These are phyloP conservation scores for Watersipora subatra DNA, from an alignment of 1,140 invertebrate genomes.

Conservation along the genomic window DNA sequence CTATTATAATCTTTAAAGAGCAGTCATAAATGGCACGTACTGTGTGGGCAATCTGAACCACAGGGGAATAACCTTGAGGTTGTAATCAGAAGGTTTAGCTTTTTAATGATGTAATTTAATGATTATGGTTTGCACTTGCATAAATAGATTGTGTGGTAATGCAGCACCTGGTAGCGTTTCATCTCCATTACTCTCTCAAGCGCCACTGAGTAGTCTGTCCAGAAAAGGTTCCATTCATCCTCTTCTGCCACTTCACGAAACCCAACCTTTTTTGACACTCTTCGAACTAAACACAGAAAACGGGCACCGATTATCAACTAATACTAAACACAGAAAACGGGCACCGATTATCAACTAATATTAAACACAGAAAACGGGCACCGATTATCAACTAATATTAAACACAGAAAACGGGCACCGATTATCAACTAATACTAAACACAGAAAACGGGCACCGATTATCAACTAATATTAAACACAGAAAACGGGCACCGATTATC, in stretches of 20 bases:
- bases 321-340: not conserved
- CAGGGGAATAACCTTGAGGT: no score
- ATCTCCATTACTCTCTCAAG: slow-evolving; percentile 71
- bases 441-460: not conserved
- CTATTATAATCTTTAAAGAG: no score
- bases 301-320: slow-evolving; percentile 2
- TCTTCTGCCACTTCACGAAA: slow-evolving; percentile 65
- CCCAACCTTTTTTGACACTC: slow-evolving; percentile 54
- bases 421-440: not conserved
- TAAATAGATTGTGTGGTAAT: no score
- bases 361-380: not conserved
- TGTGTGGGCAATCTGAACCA: no score
- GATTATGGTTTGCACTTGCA: no score
- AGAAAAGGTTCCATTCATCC: slow-evolving; percentile 73
- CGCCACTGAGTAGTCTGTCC: slow-evolving; percentile 70
- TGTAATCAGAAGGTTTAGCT: no score
- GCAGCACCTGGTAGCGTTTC: slow-evolving; percentile 58
- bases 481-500: no score
- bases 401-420: not conserved
- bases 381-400: not conserved
- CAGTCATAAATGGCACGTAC: no score
- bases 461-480: not conserved
- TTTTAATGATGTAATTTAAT: no score
- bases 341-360: not conserved
- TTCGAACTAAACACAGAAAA: slow-evolving; percentile 30